These are phyloP conservation scores for Caenorhabditis drosophilae DNA, from an alignment of 2,888 invertebrate genomes.

Conservation along the genomic window DNA sequence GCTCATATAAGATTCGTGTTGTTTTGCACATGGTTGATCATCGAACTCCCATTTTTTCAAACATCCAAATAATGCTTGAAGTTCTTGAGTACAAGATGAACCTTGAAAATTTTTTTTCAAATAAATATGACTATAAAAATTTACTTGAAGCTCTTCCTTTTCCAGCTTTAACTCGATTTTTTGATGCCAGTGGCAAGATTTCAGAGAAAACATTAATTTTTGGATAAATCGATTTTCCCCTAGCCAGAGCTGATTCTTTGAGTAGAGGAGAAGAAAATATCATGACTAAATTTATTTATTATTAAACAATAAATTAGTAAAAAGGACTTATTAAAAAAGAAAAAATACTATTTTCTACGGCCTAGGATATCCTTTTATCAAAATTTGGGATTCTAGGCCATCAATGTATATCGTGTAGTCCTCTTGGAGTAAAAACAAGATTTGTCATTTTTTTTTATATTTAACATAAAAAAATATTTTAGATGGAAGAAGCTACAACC, in stretches of 20 bases:
- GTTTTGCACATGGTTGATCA: constrained; percentile 59
- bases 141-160: constrained; percentile 51
- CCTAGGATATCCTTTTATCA: constrained; percentile 8
- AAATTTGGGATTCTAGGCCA: constrained; percentile 6
- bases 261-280: constrained; percentile 41
- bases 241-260: constrained; percentile 44
- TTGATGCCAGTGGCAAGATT: constrained; percentile 57
- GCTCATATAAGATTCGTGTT: constrained; percentile 58
- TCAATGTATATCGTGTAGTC: too few relatives aligned
- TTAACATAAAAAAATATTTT: not conserved
- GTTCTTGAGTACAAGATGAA: constrained; percentile 64
- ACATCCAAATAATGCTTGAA: constrained; percentile 65
- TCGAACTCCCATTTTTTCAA: constrained; percentile 68
- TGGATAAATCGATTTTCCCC: constrained; percentile 45
- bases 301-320: too few relatives aligned
- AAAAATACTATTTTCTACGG: too few relatives aligned
- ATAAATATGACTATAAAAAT: constrained; percentile 18
- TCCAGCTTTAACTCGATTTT: constrained; percentile 51
- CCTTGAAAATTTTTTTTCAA: constrained; percentile 40
- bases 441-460: constrained; percentile 3
- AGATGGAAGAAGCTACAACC: not conserved
- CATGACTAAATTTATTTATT: constrained; percentile 14
- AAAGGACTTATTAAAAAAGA: constrained; percentile 2
- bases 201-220: constrained; percentile 56
- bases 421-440: not conserved